Conservation (phyloP, 1,140 invertebrate genomes). For the Drosophila subpulchrella region DNA sequence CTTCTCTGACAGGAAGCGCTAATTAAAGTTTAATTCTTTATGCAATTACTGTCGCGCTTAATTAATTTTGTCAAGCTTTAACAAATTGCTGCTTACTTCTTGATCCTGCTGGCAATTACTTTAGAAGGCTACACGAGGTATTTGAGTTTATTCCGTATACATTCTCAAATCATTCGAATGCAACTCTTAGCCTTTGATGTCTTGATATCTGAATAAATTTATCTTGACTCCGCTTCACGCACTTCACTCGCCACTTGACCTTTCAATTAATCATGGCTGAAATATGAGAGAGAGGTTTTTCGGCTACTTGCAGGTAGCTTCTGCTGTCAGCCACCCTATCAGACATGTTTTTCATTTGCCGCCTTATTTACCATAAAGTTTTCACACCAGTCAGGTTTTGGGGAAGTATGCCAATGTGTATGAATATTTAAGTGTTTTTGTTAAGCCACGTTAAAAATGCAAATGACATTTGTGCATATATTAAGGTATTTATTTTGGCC, state of each 20-base stretch:
- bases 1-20: slow-evolving; percentile 46
- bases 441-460: slow-evolving; percentile 42
- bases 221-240: slow-evolving; percentile 38
- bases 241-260: slow-evolving; percentile 57
- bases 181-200: slow-evolving; percentile 30
- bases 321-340: slow-evolving; percentile 48
- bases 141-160: not conserved
- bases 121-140: slow-evolving; percentile 18
- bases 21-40: slow-evolving; percentile 60
- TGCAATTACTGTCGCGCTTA: slow-evolving; percentile 19
- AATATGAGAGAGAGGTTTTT: slow-evolving; percentile 58
- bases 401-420: slow-evolving; percentile 37
- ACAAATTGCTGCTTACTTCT: slow-evolving; percentile 21
- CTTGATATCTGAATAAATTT: slow-evolving; percentile 42
- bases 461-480: slow-evolving; percentile 36
- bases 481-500: slow-evolving; percentile 33
- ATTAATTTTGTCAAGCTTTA: slow-evolving; percentile 56
- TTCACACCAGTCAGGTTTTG: slow-evolving; percentile 60
- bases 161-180: slow-evolving; percentile 1
- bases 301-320: slow-evolving; percentile 51
- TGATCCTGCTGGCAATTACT: slow-evolving; percentile 19
- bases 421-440: slow-evolving; percentile 55
- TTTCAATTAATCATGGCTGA: slow-evolving; percentile 76
- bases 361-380: slow-evolving; percentile 59
- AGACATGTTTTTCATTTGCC: slow-evolving; percentile 56